Evolutionary conservation across 2,888 invertebrate species (phyloP).

Genomic region (Globia sparganii): DNA sequence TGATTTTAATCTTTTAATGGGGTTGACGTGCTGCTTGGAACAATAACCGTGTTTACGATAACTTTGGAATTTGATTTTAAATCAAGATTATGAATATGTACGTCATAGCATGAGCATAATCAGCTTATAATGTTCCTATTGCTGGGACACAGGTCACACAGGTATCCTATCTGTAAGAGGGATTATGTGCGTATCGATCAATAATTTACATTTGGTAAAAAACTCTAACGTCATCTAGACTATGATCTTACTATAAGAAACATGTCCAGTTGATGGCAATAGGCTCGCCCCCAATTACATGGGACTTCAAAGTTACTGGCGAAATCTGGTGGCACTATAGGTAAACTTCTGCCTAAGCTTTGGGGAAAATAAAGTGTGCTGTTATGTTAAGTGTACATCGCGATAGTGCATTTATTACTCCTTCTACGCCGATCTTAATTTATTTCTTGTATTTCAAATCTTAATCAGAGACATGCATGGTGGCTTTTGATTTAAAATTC

Average conservation of each 20-base stretch:
- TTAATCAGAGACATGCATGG: neutral
- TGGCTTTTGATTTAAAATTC: neutral
- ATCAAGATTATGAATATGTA: neutral
- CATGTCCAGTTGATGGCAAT: neutral
- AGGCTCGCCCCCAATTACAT: too few species aligned
- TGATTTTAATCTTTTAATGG: slow-evolving; percentile 37
- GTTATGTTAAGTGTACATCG: neutral
- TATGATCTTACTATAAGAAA: neutral
- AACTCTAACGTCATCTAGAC: neutral
- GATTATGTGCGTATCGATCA: neutral
- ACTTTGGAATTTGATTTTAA: slow-evolving; percentile 3
- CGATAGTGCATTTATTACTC: neutral
- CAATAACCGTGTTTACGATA: neutral
- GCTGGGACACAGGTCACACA: neutral
- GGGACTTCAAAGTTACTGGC: neutral
- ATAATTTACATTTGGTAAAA: neutral
- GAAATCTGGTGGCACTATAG: neutral
- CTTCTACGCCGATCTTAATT: neutral
- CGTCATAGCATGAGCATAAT: too few species aligned
- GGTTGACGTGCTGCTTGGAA: neutral
- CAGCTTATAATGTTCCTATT: neutral
- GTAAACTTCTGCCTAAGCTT: neutral
- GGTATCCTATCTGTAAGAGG: neutral
- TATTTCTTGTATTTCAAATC: neutral
- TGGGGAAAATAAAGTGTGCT: neutral